Conservation (phyloP, 2,113 vertebrate species). For the Mus spicilegus region DNA sequence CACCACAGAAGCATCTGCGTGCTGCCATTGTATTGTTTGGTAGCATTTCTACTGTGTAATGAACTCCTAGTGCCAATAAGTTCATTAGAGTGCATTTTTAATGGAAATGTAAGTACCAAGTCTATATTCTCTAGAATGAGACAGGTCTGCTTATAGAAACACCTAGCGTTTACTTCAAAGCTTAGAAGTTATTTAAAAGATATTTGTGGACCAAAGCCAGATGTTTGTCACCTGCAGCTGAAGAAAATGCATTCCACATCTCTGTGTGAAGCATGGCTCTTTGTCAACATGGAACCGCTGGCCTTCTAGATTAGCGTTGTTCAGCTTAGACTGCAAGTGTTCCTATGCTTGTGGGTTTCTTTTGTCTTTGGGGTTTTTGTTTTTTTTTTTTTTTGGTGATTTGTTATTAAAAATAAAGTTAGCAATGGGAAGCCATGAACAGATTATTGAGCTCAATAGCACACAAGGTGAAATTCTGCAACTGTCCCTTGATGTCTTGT, state of each 20-base stretch:
- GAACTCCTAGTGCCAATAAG: not conserved
- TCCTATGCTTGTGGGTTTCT: not conserved
- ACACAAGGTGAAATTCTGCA: not conserved
- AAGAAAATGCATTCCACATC: conserved; percentile 40
- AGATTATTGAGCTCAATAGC: not conserved
- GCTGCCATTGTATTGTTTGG: not conserved
- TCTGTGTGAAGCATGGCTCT: conserved; percentile 30
- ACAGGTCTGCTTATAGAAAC: not conserved
- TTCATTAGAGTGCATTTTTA: not conserved
- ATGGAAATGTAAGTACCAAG: not conserved
- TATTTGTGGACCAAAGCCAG: not conserved
- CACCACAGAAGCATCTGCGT: not conserved
- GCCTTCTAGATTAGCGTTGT: conserved; percentile 29
- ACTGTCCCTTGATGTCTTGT: not conserved
- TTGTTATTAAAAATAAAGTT: conserved; percentile 48
- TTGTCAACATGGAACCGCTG: conserved; percentile 5
- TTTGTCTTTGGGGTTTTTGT: too few species aligned
- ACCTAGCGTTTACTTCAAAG: conserved; percentile 15
- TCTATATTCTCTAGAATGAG: conserved; percentile 14
- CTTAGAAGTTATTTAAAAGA: not conserved
- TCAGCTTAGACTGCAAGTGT: not conserved
- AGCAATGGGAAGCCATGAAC: not conserved
- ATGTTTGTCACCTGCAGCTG: conserved; percentile 9
- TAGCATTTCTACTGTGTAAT: not conserved
- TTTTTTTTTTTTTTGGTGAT: not conserved